A percentile compares a stretch with the other conserved stretches of the same genome.
phyloP scores from a whole-genome alignment of 2,888 invertebrate species.

The Pterostichus niger region DNA sequence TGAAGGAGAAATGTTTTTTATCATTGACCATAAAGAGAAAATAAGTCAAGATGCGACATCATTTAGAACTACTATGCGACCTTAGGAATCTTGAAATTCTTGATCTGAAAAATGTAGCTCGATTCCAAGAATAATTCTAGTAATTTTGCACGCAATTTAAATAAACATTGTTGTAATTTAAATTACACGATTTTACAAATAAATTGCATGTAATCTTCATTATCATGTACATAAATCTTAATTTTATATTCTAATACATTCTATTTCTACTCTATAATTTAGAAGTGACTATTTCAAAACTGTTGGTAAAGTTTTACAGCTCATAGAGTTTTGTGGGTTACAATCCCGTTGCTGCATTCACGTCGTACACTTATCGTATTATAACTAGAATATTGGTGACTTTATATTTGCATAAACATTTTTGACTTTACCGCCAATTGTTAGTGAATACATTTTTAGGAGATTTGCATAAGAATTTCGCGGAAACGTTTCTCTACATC shows the following conservation, averaged over 20 bases:
- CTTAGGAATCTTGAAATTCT: constrained; percentile 4
- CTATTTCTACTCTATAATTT: constrained; percentile 34
- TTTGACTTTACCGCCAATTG: not conserved
- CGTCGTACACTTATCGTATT: constrained; percentile 3
- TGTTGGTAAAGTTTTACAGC: constrained; percentile 5
- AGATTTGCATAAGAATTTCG: constrained; percentile 44
- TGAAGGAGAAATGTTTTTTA: too few relatives aligned
- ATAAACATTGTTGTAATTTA: not conserved
- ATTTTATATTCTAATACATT: constrained; percentile 34
- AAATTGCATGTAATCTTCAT: constrained; percentile 16
- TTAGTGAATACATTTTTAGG: constrained; percentile 2
- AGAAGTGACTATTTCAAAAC: constrained; percentile 33
- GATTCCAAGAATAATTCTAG: not conserved
- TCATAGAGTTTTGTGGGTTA: constrained; percentile 38
- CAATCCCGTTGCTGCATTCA: constrained; percentile 1
- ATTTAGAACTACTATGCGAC: not conserved
- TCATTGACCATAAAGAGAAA: not conserved
- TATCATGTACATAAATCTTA: constrained; percentile 30
- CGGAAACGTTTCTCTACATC: not conserved
- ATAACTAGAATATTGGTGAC: not conserved
- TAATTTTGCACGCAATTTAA: not conserved
- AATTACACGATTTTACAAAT: constrained; percentile 9
- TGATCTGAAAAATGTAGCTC: not conserved
- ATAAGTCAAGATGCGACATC: not conserved
- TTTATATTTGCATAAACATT: constrained; percentile 38